These are phyloP conservation scores for Polypedilum vanderplanki DNA, from an alignment of 1,140 invertebrate genomes.

Conservation along the genomic window DNA sequence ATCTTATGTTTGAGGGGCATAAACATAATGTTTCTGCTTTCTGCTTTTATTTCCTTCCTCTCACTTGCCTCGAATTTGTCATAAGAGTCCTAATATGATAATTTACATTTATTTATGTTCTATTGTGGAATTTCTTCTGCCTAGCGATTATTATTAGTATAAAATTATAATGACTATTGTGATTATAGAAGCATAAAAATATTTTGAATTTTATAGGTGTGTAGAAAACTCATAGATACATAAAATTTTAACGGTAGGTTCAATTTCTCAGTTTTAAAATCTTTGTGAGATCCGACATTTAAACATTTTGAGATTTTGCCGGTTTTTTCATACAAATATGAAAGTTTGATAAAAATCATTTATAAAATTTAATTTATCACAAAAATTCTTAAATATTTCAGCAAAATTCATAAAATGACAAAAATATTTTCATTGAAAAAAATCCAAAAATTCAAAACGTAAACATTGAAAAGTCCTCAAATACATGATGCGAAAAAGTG, in stretches of 20 bases:
- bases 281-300: background rate
- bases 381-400: background rate
- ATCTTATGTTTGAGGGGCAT: background rate
- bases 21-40: background rate
- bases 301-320: background rate
- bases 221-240: background rate
- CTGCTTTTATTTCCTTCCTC: too few species aligned
- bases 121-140: too few species aligned
- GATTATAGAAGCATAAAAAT: slow-evolving; percentile 13
- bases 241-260: background rate
- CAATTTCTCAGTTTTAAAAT: background rate
- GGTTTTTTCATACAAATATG: background rate
- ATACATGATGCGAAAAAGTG: background rate
- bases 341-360: background rate
- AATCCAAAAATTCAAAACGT: background rate
- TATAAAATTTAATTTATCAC: background rate
- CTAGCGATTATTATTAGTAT: too few species aligned
- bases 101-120: too few species aligned
- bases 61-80: too few species aligned
- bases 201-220: background rate
- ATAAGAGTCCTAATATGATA: too few species aligned
- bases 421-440: background rate
- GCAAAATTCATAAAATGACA: background rate
- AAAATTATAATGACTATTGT: background rate
- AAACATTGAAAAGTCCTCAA: background rate